A percentile compares a stretch with the other conserved stretches of the same genome.
Evolutionary conservation across 2,797 vertebrate species (phyloP).

Genomic region (Gymnoscopelus microlampas): DNA sequence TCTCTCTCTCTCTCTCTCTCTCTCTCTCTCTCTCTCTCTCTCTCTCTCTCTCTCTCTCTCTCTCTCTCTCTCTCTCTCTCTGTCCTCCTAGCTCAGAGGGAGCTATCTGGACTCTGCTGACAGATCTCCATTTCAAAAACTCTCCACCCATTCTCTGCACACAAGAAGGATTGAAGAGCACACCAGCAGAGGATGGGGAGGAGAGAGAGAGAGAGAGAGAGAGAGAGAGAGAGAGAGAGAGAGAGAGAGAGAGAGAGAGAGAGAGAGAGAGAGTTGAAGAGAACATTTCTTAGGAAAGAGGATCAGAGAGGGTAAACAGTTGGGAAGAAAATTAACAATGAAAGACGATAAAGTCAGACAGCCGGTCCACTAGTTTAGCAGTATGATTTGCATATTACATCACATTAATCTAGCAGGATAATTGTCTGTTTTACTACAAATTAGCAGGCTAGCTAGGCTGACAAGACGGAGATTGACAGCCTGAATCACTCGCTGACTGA

Average conservation of each 20-base stretch:
- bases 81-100: constrained; percentile 51
- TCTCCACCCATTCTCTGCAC: constrained; percentile 24
- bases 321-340: neutral
- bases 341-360: neutral
- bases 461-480: no score
- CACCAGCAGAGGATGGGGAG: constrained; percentile 4
- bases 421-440: neutral
- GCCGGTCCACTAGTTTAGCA: neutral
- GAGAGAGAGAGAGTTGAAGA: neutral
- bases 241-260: constrained; percentile 1
- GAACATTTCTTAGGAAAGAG: no score
- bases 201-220: constrained; percentile 12
- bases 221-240: neutral
- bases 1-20: no score
- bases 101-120: constrained; percentile 50
- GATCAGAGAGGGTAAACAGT: no score
- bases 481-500: no score
- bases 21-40: no score
- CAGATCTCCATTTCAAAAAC: constrained; percentile 70
- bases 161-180: constrained; percentile 24
- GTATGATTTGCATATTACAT: constrained; percentile 15
- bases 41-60: constrained; percentile 8
- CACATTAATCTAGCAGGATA: neutral
- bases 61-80: constrained; percentile 40
- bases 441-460: no score